phyloP scores from a whole-genome alignment of 2,113 vertebrate genomes.

The Barbus barbus region DNA sequence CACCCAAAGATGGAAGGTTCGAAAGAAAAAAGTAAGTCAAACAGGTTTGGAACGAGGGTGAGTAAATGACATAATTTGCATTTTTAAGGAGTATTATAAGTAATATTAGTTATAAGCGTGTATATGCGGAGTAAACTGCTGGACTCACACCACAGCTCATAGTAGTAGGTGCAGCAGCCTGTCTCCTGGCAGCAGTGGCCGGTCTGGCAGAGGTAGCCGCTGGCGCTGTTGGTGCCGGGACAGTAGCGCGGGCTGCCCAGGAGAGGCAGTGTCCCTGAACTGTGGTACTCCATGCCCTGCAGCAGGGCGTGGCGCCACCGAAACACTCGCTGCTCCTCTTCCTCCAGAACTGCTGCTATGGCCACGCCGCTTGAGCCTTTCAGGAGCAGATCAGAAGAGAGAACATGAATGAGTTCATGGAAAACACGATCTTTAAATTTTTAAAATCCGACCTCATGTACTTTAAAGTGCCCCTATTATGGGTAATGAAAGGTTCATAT shows the following conservation, averaged over 20 bases:
- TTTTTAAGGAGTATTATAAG: not conserved
- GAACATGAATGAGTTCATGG: too few species aligned
- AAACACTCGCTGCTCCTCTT: constrained; percentile 50
- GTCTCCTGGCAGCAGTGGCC: constrained; percentile 96
- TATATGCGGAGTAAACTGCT: not conserved
- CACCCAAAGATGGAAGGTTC: not conserved
- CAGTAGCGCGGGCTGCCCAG: constrained; percentile 79
- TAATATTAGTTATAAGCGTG: too few species aligned
- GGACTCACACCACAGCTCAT: constrained; percentile 96
- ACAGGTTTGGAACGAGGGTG: not conserved
- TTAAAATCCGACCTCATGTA: not conserved
- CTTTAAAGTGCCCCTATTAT: too few species aligned
- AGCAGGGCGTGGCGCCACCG: constrained; percentile 54
- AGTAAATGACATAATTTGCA: not conserved
- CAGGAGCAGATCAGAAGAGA: constrained; percentile 11
- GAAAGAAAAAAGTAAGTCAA: not conserved
- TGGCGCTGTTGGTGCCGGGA: constrained; percentile 84
- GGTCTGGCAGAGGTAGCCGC: constrained; percentile 91
- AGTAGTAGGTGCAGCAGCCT: constrained; percentile 97
- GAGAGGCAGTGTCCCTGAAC: constrained; percentile 66
- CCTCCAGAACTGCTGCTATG: constrained; percentile 49
- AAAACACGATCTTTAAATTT: not conserved
- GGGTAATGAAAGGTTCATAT: too few species aligned
- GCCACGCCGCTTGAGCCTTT: not conserved
- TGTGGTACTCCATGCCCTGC: constrained; percentile 72